phyloP scores from a whole-genome alignment of 1,140 invertebrate genomes.

The Anoplolepis gracilipes region DNA sequence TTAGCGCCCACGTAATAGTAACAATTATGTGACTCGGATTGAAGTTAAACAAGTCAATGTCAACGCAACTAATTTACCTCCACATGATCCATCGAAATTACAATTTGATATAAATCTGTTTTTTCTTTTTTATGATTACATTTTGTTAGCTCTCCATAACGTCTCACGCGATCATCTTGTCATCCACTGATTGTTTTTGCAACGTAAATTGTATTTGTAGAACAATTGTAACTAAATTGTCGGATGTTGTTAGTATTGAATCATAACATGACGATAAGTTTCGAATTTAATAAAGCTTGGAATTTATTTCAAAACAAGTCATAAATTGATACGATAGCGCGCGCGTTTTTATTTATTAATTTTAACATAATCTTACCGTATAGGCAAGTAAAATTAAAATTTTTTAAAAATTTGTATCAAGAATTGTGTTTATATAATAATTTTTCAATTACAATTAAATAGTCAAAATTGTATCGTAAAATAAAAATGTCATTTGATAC shows the following conservation, averaged over 20 bases:
- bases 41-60: constrained; percentile 37
- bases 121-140: constrained; percentile 8
- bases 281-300: constrained; percentile 24
- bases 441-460: not conserved
- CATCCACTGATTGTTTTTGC: constrained; percentile 40
- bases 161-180: constrained; percentile 50
- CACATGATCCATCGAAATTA: constrained; percentile 12
- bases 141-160: constrained; percentile 12
- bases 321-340: not conserved
- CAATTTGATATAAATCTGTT: constrained; percentile 34
- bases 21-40: constrained; percentile 5
- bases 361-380: not conserved
- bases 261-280: constrained; percentile 33
- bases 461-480: too few species aligned
- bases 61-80: constrained; percentile 34
- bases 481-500: not conserved
- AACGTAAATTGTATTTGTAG: constrained; percentile 38
- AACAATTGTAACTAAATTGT: constrained; percentile 37
- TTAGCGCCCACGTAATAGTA: not conserved
- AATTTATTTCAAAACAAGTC: not conserved
- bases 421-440: not conserved
- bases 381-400: not conserved
- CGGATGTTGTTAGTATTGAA: constrained; percentile 27
- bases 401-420: not conserved
- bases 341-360: too few species aligned